phyloP scores from a whole-genome alignment of 2,888 invertebrate species.

The Idaea straminata region DNA sequence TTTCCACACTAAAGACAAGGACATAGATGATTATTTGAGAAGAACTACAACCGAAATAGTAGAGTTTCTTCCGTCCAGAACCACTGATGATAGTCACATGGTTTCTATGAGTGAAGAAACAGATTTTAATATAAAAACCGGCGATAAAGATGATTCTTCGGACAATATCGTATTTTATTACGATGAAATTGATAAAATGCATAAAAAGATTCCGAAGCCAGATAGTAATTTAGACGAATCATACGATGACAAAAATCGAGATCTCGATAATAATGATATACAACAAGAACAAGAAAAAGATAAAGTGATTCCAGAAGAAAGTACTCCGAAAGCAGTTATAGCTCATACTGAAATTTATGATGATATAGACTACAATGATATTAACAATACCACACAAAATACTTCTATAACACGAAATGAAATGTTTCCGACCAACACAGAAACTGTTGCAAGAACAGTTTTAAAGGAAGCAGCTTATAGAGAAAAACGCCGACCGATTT shows the following conservation, averaged over 20 bases:
- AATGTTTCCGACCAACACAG: not conserved
- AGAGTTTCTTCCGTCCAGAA: not conserved
- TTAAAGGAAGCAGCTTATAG: not conserved
- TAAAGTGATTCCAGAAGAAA: not conserved
- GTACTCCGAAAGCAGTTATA: not conserved
- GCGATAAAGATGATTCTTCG: not conserved
- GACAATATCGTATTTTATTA: not conserved
- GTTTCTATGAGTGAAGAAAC: not conserved
- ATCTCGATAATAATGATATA: not conserved
- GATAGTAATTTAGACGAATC: not conserved
- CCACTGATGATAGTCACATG: not conserved
- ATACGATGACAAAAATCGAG: not conserved
- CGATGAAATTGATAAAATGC: constrained; percentile 16
- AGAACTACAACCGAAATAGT: not conserved
- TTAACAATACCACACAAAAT: not conserved
- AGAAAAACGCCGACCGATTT: constrained; percentile 33
- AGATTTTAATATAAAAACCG: not conserved
- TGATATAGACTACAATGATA: not conserved
- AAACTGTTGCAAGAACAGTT: not conserved
- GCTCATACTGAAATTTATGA: not conserved
- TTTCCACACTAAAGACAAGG: not conserved
- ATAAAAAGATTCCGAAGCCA: constrained; percentile 14
- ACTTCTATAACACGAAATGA: not conserved
- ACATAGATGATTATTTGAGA: not conserved
- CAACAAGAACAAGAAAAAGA: not conserved